Evolutionary conservation across 2,888 invertebrate genomes (phyloP).

Genomic region (Conomelus anceps): DNA sequence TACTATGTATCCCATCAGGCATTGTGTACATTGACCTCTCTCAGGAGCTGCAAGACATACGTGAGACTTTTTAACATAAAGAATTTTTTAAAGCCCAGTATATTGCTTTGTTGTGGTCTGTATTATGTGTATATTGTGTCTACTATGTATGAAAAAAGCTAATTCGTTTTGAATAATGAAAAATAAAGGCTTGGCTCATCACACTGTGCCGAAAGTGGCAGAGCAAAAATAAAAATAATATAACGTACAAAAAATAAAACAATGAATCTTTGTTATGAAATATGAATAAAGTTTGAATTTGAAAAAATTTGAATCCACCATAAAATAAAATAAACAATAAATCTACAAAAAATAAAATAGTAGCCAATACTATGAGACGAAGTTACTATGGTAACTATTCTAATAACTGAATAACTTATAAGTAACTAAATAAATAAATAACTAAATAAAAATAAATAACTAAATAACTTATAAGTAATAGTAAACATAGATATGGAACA

Average conservation of each 20-base stretch:
- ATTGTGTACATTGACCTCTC: not conserved
- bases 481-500: no score
- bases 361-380: no score
- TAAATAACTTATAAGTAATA: no score
- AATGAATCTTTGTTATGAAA: no score
- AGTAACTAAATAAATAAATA: no score
- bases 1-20: not conserved
- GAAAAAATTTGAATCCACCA: no score
- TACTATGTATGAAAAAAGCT: not conserved
- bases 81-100: not conserved
- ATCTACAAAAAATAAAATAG: no score
- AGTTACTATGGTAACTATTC: no score
- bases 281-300: no score
- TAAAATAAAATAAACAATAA: no score
- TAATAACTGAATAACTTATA: no score
- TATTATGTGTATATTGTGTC: not conserved
- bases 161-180: not conserved
- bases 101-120: not conserved
- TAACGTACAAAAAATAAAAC: not conserved
- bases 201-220: not conserved
- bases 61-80: not conserved
- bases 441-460: no score
- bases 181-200: not conserved
- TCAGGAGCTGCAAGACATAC: not conserved
- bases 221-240: not conserved